These are phyloP conservation scores for Acanthurus lineatus DNA, from an alignment of 2,797 vertebrate genomes.

Conservation along the genomic window DNA sequence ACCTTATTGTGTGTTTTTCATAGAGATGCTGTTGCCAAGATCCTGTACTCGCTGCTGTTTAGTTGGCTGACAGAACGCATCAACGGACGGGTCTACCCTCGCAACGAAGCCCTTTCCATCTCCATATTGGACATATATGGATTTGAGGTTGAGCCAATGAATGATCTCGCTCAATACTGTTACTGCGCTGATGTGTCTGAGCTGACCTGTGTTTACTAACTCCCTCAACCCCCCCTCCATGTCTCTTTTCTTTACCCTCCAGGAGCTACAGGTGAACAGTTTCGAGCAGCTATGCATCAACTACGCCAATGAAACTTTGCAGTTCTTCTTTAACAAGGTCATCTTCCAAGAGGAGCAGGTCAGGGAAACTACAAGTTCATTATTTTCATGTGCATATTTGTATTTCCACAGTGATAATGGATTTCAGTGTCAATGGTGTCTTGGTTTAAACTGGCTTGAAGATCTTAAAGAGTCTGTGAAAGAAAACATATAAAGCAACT, in stretches of 20 bases:
- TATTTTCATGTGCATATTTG: background rate
- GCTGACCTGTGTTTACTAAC: conserved; percentile 9
- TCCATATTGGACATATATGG: conserved; percentile 97
- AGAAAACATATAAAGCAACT: too few relatives aligned
- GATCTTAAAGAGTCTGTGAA: too few relatives aligned
- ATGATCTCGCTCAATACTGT: conserved; percentile 6
- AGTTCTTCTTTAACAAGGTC: conserved; percentile 95
- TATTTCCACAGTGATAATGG: background rate
- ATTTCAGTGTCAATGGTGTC: background rate
- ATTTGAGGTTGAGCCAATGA: conserved; percentile 89
- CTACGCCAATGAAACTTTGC: conserved; percentile 95
- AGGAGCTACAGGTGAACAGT: conserved; percentile 97
- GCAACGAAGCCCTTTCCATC: conserved; percentile 90
- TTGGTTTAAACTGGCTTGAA: background rate
- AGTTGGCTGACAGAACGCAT: conserved; percentile 94
- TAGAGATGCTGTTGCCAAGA: conserved; percentile 96
- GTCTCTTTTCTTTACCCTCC: conserved; percentile 43
- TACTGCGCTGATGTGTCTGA: conserved; percentile 10
- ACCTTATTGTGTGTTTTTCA: conserved; percentile 78
- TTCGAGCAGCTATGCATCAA: conserved; percentile 98
- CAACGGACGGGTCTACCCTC: conserved; percentile 93
- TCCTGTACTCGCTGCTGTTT: conserved; percentile 95
- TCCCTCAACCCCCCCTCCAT: background rate
- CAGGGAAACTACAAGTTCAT: conserved; percentile 43
- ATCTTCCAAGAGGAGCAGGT: conserved; percentile 97